phyloP scores from a whole-genome alignment of 1,140 invertebrate genomes.

The Ctenoplectra terminalis region DNA sequence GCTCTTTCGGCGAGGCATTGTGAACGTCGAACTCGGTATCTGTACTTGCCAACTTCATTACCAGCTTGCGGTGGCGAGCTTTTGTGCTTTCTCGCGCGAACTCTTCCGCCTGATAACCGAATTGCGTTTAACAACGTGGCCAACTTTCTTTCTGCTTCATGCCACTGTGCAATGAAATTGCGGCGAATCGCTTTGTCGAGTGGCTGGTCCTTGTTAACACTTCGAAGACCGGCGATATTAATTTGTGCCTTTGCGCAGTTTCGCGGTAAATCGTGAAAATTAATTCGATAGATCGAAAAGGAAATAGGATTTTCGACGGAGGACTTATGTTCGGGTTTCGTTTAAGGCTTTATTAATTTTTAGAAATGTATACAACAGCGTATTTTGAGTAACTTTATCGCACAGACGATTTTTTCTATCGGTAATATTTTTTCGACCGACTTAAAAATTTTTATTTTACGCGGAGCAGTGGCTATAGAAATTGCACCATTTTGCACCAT shows the following conservation, averaged over 20 bases:
- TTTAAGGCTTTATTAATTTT: not conserved
- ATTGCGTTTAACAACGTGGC: constrained; percentile 13
- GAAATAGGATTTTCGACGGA: not conserved
- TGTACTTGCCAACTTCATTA: constrained; percentile 37
- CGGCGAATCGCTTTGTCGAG: not conserved
- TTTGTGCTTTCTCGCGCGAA: not conserved
- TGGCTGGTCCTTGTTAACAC: not conserved
- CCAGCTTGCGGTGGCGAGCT: not conserved
- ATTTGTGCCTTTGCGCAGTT: not conserved
- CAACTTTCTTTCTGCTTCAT: not conserved
- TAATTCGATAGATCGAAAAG: not conserved
- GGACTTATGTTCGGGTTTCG: not conserved
- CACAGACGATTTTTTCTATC: too few relatives aligned
- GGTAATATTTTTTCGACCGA: too few relatives aligned
- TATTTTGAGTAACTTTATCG: too few relatives aligned
- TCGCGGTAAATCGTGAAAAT: too few relatives aligned
- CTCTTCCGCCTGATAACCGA: not conserved
- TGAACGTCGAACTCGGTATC: constrained; percentile 17
- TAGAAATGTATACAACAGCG: too few relatives aligned
- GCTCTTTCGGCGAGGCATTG: constrained; percentile 9
- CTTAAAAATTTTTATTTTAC: too few relatives aligned
- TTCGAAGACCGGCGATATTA: not conserved
- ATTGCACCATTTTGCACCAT: too few relatives aligned
- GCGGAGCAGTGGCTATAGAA: too few relatives aligned
- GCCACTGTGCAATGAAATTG: not conserved